These are phyloP conservation scores for Sebastes variabilis DNA, from an alignment of 2,797 vertebrate genomes.

Conservation along the genomic window DNA sequence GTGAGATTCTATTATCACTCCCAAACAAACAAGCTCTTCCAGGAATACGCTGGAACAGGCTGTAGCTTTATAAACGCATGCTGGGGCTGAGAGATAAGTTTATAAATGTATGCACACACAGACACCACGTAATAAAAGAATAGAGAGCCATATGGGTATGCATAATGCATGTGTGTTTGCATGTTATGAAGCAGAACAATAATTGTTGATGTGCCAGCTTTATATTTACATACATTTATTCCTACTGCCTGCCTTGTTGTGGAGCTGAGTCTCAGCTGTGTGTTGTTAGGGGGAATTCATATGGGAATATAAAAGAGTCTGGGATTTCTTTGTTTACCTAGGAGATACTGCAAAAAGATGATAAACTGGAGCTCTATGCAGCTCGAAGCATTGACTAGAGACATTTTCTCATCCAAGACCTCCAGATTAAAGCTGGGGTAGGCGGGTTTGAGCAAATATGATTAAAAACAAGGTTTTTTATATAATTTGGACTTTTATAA, in stretches of 20 bases:
- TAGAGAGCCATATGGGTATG: not conserved
- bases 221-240: not conserved
- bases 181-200: not conserved
- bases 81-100: constrained; percentile 28
- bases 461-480: too few relatives aligned
- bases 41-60: constrained; percentile 52
- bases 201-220: not conserved
- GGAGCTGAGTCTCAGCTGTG: not conserved
- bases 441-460: too few relatives aligned
- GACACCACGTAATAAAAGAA: not conserved
- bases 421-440: not conserved
- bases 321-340: not conserved
- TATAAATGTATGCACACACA: constrained; percentile 38
- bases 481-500: too few relatives aligned
- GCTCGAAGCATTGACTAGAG: not conserved
- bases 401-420: not conserved
- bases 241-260: not conserved
- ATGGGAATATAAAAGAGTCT: not conserved
- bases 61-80: constrained; percentile 30
- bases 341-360: not conserved
- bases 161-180: not conserved
- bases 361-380: not conserved
- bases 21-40: constrained; percentile 67
- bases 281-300: not conserved
- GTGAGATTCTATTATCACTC: constrained; percentile 28